phyloP scores from a whole-genome alignment of 64 coral and sea anemone genomes.

The Montipora cactus region DNA sequence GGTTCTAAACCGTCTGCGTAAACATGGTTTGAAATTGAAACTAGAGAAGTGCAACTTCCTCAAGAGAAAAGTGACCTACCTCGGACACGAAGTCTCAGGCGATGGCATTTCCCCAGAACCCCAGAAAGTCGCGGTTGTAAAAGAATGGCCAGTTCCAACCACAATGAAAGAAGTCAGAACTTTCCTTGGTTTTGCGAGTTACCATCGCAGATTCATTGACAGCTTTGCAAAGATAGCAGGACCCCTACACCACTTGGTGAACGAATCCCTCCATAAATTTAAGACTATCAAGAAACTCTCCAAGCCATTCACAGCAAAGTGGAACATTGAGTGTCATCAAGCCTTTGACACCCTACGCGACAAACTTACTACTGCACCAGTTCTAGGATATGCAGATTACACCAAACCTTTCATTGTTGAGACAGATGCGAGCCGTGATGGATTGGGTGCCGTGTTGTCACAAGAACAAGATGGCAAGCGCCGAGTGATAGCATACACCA shows the following conservation, averaged over 20 bases:
- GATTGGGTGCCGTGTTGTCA: constrained; percentile 32
- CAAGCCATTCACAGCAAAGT: no score
- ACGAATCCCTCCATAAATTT: no score
- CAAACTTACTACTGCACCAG: no score
- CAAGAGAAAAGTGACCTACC: neutral
- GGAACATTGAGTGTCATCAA: no score
- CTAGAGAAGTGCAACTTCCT: neutral
- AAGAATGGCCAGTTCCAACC: neutral
- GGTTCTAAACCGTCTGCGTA: no score
- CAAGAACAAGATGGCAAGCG: constrained; percentile 42
- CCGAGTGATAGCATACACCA: constrained; percentile 6
- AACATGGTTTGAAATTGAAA: neutral
- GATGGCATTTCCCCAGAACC: neutral
- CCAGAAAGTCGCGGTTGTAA: neutral
- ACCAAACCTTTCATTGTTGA: neutral
- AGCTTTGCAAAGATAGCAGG: neutral
- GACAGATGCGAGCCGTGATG: constrained; percentile 46
- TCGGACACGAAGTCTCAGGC: neutral
- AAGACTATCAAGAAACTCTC: no score
- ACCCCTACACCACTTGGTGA: neutral
- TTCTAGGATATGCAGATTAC: no score
- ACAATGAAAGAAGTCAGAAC: neutral
- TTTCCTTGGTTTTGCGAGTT: neutral
- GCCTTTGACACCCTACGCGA: no score
- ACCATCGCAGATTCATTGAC: neutral